Evolutionary conservation across 2,797 vertebrate genomes (phyloP).

Genomic region (Liasis olivaceus): DNA sequence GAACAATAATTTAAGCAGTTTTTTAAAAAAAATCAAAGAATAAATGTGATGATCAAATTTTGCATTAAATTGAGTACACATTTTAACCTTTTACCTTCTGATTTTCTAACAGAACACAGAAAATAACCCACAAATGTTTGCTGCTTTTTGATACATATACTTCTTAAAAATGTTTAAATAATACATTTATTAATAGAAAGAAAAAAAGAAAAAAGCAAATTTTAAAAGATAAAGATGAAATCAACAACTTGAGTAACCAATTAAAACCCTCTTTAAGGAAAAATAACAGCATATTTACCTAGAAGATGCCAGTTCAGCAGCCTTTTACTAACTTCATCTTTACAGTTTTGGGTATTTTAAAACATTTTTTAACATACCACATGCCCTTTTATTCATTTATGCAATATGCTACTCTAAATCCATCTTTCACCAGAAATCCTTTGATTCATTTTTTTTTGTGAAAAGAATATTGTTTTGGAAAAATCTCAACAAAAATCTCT

Average conservation of each 20-base stretch:
- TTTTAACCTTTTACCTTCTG: too few species aligned
- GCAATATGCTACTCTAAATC: background rate
- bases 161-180: background rate
- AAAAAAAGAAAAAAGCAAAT: background rate
- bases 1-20: background rate
- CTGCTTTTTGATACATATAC: background rate
- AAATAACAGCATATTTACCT: background rate
- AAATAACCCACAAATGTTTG: background rate
- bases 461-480: background rate
- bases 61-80: background rate
- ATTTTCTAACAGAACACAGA: too few species aligned
- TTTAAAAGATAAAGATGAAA: background rate
- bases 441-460: background rate
- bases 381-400: background rate
- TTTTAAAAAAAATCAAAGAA: background rate
- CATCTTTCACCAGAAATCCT: background rate
- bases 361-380: background rate
- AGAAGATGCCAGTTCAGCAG: background rate
- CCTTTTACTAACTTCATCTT: background rate
- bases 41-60: background rate
- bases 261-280: background rate
- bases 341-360: background rate
- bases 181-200: background rate
- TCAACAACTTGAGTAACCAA: background rate
- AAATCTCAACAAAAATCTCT: background rate